Conservation (phyloP, 2,797 vertebrate species). For the Luscinia luscinia region DNA sequence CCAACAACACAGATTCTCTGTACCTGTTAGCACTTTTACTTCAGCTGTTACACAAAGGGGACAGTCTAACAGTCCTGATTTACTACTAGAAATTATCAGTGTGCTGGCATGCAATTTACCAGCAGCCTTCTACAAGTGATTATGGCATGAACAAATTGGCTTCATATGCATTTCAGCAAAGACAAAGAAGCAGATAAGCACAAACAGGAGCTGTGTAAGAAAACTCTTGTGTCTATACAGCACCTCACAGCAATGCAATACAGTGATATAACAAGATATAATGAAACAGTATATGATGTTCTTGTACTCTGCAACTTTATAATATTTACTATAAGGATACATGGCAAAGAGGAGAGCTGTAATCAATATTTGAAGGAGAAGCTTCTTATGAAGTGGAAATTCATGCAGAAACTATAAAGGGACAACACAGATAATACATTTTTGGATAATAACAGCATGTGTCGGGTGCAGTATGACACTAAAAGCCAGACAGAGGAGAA, state of each 20-base stretch:
- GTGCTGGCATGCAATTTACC: not conserved
- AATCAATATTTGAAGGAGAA: not conserved
- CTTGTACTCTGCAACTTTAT: not conserved
- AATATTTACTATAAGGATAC: not conserved
- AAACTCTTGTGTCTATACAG: not conserved
- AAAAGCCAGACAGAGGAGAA: slow-evolving; percentile 9
- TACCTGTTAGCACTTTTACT: not conserved
- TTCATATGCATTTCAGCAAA: not conserved
- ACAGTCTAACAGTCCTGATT: not conserved
- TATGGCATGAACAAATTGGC: not conserved
- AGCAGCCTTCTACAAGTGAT: not conserved
- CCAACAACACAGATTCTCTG: not conserved
- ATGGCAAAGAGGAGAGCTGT: not conserved
- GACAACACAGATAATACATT: not conserved
- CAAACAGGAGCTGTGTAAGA: not conserved
- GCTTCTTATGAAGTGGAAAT: not conserved
- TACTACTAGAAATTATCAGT: not conserved
- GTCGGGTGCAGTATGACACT: not conserved
- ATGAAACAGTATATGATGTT: not conserved
- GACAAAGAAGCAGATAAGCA: not conserved
- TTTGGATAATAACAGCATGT: not conserved
- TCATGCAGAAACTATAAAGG: not conserved
- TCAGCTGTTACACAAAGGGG: not conserved
- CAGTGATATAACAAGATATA: not conserved
- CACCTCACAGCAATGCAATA: not conserved